phyloP scores from a whole-genome alignment of 1,140 invertebrate species.

The Cherax quadricarinatus region DNA sequence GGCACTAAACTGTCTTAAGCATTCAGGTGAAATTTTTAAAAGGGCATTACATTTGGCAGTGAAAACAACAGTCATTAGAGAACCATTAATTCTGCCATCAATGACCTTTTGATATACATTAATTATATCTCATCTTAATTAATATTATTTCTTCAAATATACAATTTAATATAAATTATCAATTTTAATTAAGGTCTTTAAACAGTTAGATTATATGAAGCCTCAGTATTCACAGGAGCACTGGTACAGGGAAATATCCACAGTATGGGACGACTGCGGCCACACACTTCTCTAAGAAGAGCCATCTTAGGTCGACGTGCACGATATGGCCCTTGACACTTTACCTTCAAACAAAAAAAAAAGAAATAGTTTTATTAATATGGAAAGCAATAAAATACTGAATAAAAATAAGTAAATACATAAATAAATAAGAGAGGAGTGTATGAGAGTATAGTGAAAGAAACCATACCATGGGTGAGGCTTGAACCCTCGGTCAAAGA shows the following conservation, averaged over 20 bases:
- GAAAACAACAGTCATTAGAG: not conserved
- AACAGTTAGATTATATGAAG: constrained; percentile 64
- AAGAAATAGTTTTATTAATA: not conserved
- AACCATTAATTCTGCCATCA: not conserved
- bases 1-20: not conserved
- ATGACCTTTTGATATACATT: not conserved
- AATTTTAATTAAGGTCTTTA: constrained; percentile 9
- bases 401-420: no score
- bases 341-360: constrained; percentile 65
- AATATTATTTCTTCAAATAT: not conserved
- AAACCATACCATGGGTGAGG: no score
- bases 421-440: no score
- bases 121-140: no score
- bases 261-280: constrained; percentile 83
- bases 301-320: constrained; percentile 83
- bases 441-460: no score
- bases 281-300: constrained; percentile 88
- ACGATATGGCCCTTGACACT: constrained; percentile 81
- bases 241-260: constrained; percentile 83
- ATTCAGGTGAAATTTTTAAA: not conserved
- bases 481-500: no score
- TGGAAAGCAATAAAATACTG: no score
- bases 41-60: not conserved
- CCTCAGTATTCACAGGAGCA: constrained; percentile 65
- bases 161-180: not conserved